These are phyloP conservation scores for Moxostoma hubbsi DNA, from an alignment of 2,797 vertebrate species.

Conservation along the genomic window DNA sequence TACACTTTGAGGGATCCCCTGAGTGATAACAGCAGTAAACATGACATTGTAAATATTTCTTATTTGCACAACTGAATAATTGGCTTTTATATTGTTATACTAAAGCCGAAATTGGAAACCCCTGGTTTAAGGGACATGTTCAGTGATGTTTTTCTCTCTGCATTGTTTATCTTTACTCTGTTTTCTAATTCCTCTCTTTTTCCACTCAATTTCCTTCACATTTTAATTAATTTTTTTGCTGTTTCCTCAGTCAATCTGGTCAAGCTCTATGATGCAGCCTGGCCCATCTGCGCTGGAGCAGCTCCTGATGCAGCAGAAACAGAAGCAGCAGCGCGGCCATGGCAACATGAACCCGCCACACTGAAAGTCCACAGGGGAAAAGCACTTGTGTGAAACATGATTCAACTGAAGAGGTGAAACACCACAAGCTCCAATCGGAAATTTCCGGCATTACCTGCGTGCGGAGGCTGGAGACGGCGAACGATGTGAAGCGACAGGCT, in stretches of 20 bases:
- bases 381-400: constrained; percentile 71
- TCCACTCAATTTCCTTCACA: too few species aligned
- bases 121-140: too few species aligned
- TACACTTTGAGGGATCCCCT: too few species aligned
- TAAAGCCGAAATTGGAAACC: too few species aligned
- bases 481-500: constrained; percentile 68
- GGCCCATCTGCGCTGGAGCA: constrained; percentile 99
- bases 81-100: too few species aligned
- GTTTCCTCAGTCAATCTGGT: constrained; percentile 92
- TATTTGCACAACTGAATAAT: too few species aligned
- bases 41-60: too few species aligned
- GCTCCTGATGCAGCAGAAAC: constrained; percentile 98
- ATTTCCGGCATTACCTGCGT: constrained; percentile 80
- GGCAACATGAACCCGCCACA: constrained; percentile 96
- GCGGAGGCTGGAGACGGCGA: constrained; percentile 82
- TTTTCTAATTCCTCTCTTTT: background rate
- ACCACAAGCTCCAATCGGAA: constrained; percentile 73
- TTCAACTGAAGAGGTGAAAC: constrained; percentile 69
- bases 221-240: background rate
- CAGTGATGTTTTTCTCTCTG: too few species aligned
- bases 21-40: too few species aligned
- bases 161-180: background rate
- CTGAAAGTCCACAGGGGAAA: constrained; percentile 79
- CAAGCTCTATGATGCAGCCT: constrained; percentile 98
- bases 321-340: constrained; percentile 97